A percentile compares a stretch with the other conserved stretches of the same genome.
Conservation (phyloP, 2,797 vertebrate genomes). For the Enoplosus armatus region DNA sequence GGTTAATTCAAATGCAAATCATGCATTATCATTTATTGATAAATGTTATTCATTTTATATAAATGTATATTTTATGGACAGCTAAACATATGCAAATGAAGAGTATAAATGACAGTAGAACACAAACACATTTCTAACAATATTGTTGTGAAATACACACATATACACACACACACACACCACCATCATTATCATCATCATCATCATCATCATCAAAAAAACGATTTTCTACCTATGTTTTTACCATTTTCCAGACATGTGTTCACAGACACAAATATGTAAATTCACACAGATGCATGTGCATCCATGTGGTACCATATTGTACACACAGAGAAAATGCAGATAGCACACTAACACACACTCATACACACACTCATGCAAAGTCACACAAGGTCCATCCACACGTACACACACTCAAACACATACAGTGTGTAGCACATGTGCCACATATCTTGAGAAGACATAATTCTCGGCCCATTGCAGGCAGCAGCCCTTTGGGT, state of each 20-base stretch:
- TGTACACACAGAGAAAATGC: background rate
- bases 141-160: no score
- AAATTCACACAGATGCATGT: background rate
- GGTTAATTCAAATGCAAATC: no score
- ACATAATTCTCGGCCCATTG: constrained; percentile 44
- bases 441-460: constrained; percentile 45
- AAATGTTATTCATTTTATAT: no score
- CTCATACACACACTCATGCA: background rate
- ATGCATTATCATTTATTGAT: no score
- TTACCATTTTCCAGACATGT: background rate
- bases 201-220: no score
- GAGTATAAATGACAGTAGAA: no score
- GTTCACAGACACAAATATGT: background rate
- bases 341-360: background rate
- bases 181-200: no score
- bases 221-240: background rate
- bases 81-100: no score
- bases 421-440: constrained; percentile 13
- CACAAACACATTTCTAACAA: no score
- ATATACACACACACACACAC: no score
- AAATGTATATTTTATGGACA: no score
- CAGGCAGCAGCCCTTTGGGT: constrained; percentile 62
- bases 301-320: background rate
- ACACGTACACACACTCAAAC: background rate
- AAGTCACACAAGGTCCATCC: background rate